Base-by-base conservation (phyloP, 2,888 invertebrate genomes). In the Cheilosia soror region DNA sequence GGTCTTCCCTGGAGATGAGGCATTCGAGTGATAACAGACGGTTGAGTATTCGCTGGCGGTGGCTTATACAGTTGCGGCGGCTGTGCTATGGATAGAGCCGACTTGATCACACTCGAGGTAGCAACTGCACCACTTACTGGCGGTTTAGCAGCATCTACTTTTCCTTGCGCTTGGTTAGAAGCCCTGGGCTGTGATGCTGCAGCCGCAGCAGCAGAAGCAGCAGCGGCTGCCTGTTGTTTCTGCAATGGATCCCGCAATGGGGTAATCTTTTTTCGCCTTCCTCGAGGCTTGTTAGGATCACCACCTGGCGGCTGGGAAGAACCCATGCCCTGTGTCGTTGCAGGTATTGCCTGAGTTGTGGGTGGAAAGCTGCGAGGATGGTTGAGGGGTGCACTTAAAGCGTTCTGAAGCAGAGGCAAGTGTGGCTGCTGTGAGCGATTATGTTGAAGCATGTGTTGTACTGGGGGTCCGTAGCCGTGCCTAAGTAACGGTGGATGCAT, bases 1-100 rank as follows among this genome's bases (percentile, higher is more conserved):
- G 63, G 87, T 57, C 81, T 87, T 72, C 49, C 87, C 33, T 89
- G 86, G 31, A 89, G 85, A 87, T 94, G 94, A 53, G 95, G 92
- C 94, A 95, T 94, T 87, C 94, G 92, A 7, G 94, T 94, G 57
- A 95, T 95, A 6, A 95, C 94, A 49, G 95, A 95, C 0, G 94
- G 93, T 40, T 93, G 92, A 1, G 93, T 73, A 29, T 88, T 87
- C 49, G 69, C 85, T 7, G 82, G 57, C 33, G 92, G 92, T 76
- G 93, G 93, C 25, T 93, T 92, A 86, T 93, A 94, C 4, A 93
- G 92, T 87, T 93, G 93, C 2, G 93, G 93, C 6, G 93, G 93
- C 57, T 93, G 91, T 4, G 93, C 93, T 76, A 93, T 90, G 47
- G 88, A 92, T 25, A 84, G 37, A 31, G 87, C 87, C 1, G 88